phyloP scores from a whole-genome alignment of 2,113 vertebrate genomes.

The Petromus typicus region DNA sequence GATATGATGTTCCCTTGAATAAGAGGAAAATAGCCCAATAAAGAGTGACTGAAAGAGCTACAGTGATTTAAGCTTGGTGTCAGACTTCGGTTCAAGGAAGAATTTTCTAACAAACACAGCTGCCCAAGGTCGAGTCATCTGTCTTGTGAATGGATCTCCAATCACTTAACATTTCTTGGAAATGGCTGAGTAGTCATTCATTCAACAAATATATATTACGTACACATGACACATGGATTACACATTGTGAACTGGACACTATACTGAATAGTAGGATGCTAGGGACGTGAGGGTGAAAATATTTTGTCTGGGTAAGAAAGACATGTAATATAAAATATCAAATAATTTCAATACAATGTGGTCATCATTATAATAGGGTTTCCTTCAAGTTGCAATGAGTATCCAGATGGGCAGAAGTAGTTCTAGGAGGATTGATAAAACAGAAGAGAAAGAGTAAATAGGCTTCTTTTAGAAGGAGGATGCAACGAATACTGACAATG shows the following conservation, averaged over 20 bases:
- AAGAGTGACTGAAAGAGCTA: neutral
- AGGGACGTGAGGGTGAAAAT: neutral
- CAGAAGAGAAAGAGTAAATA: neutral
- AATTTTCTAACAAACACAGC: conserved; percentile 49
- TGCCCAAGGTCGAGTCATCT: neutral
- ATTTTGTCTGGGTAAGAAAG: neutral
- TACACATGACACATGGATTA: neutral
- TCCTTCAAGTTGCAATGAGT: neutral
- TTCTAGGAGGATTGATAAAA: neutral
- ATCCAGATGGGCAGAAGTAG: neutral
- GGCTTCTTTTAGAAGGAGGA: neutral
- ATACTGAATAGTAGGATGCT: neutral
- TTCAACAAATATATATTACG: neutral
- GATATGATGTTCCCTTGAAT: conserved; percentile 17
- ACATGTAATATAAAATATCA: neutral
- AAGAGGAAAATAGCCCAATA: conserved; percentile 7
- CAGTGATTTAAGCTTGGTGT: neutral
- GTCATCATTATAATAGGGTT: neutral
- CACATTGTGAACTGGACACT: neutral
- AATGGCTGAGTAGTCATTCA: neutral
- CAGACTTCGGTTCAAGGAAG: neutral
- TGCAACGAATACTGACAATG: neutral
- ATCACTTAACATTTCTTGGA: neutral
- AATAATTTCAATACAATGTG: neutral
- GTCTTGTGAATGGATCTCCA: neutral